These are phyloP conservation scores for Berghia stephanieae DNA, from an alignment of 1,140 invertebrate genomes.

Conservation along the genomic window DNA sequence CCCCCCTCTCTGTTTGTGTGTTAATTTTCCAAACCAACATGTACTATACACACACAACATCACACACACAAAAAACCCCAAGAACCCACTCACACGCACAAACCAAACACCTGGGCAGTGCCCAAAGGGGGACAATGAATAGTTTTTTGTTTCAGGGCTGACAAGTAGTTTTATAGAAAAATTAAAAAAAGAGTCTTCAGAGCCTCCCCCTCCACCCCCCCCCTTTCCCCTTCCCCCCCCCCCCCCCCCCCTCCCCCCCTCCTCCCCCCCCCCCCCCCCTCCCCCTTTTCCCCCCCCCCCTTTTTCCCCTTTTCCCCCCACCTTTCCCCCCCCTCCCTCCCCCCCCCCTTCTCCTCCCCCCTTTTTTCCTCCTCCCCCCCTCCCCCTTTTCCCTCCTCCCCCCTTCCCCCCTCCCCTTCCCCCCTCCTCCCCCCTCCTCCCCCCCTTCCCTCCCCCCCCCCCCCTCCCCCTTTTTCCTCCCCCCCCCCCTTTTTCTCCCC, in stretches of 20 bases:
- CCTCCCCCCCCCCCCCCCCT: background rate
- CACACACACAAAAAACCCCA: too few species aligned
- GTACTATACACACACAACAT: too few species aligned
- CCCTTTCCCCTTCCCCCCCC: background rate
- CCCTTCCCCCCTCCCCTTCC: background rate
- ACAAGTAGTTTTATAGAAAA: too few species aligned
- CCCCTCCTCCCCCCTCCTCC: background rate
- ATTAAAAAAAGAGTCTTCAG: too few species aligned
- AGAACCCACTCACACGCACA: too few species aligned
- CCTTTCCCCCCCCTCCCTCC: too few species aligned
- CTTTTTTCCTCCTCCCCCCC: too few species aligned
- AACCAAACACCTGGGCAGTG: too few species aligned
- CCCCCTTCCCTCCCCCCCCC: background rate
- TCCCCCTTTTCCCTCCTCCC: slow-evolving; percentile 1
- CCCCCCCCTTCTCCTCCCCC: too few species aligned
- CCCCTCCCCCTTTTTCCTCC: background rate
- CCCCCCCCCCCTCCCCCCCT: background rate
- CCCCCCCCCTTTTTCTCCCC: background rate
- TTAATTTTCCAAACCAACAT: too few species aligned
- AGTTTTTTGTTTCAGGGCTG: background rate
- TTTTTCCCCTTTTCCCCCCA: background rate
- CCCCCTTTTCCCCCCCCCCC: background rate
- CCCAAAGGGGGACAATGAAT: too few species aligned
- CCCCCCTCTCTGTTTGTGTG: background rate
- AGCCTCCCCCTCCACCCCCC: background rate